Base-by-base conservation (phyloP, 2,888 invertebrate species). In the Piscicola geometra region DNA sequence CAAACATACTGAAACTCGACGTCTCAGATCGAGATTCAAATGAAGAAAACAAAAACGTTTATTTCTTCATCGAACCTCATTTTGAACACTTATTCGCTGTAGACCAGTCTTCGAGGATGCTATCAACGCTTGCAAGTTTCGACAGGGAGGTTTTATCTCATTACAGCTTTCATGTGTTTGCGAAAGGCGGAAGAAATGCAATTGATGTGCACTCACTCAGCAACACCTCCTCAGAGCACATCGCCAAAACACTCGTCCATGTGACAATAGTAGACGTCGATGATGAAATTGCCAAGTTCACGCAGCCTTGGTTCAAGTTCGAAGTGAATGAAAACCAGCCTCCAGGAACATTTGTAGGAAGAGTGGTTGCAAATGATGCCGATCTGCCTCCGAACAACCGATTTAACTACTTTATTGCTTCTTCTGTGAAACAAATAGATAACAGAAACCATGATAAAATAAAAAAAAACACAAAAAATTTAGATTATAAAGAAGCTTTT, bases 241-340 rank as follows among this genome's bases (percentile, higher is more conserved):
- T 71, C 18, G 35, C 71, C n/a, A 73, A 73, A n/a, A 35, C 73
- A 9, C 18, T 60, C 35, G 32, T 73, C 33, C 25, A 73, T 33
- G n/a, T 73, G 5, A 64, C 64, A 1, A 64, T 73, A 9, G n/a
- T 73, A 12, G 73, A 73, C 32, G 33, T 60, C 25, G 73, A 73
- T 35, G 73, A 73, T 64, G 73, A 73, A 36, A 28, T 64, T 3
- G 50, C 73, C n/a, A 73, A 60, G 25, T 73, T 73, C 33, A 56
- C 50, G 25, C 60, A 64, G 52, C 73, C 73, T 73, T 73, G 73
- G 73, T 73, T 36, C 60, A 73, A 32, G 25, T 73, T 73, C 33
- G 25, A 73, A 32, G 25, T 73, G 28, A 25, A 25, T 15, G 73
- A 73, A 60, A 73, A 73, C n/a, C 56, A 60, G 32, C 1, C 64